Percentiles rank a stretch among this genome's conserved stretches.
phyloP scores from a whole-genome alignment of 2,888 invertebrate genomes.

The Sicus ferrugineus region DNA sequence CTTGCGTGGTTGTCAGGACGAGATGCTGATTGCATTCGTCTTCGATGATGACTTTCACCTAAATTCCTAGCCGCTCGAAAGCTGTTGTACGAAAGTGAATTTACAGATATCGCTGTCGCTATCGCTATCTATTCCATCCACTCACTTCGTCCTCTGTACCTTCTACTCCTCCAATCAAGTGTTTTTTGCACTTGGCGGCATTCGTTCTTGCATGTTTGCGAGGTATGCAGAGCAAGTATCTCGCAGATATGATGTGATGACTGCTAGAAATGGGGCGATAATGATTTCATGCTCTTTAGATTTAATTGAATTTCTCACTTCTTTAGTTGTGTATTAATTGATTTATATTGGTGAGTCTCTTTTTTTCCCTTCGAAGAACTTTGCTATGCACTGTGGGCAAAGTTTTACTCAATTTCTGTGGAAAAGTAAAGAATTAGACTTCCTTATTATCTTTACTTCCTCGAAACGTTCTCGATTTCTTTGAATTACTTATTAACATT shows the following conservation, averaged over 20 bases:
- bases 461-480: neutral
- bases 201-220: neutral
- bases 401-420: no score
- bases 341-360: neutral
- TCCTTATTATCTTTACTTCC: neutral
- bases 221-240: neutral
- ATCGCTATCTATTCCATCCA: neutral
- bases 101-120: neutral
- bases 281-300: slow-evolving; percentile 2
- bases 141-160: neutral
- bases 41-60: slow-evolving; percentile 33
- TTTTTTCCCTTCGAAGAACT: neutral
- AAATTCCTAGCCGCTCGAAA: slow-evolving; percentile 18
- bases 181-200: no score
- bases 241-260: no score
- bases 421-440: no score
- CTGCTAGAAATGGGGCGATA: neutral
- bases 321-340: slow-evolving; percentile 9
- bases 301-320: slow-evolving; percentile 8
- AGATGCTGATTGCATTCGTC: slow-evolving; percentile 14
- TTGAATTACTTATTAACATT: neutral
- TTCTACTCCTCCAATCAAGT: no score
- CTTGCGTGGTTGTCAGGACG: slow-evolving; percentile 12
- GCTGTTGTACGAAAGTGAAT: slow-evolving; percentile 20
- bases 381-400: slow-evolving; percentile 7